These are phyloP conservation scores for Girardinus metallicus DNA, from an alignment of 2,797 vertebrate genomes.

Conservation along the genomic window DNA sequence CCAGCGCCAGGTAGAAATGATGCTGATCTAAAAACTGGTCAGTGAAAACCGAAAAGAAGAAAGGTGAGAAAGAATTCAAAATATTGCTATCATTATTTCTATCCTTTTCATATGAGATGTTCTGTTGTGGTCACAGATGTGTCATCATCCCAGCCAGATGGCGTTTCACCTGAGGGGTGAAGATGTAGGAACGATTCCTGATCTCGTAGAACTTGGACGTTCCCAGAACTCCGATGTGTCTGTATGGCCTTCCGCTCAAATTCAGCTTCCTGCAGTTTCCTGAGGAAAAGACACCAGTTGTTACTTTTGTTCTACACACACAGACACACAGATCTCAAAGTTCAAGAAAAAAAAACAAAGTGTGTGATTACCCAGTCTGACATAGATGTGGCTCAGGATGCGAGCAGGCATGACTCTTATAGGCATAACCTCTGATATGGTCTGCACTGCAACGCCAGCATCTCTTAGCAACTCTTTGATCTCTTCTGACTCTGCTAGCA, in stretches of 20 bases:
- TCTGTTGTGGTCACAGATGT: neutral
- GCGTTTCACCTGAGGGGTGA: constrained; percentile 91
- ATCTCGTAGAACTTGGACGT: constrained; percentile 97
- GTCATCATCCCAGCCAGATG: neutral
- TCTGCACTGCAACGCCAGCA: constrained; percentile 87
- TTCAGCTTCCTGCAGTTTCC: constrained; percentile 91
- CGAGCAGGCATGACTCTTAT: constrained; percentile 93
- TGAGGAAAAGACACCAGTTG: constrained; percentile 55
- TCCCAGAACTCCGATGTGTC: constrained; percentile 95
- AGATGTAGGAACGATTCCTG: constrained; percentile 91
- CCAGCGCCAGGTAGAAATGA: constrained; percentile 97
- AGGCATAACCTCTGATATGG: constrained; percentile 87
- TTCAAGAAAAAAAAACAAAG: neutral
- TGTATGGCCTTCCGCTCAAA: constrained; percentile 92
- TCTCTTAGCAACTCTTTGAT: constrained; percentile 87
- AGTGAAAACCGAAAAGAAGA: neutral
- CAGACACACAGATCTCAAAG: neutral
- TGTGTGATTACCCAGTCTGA: constrained; percentile 86
- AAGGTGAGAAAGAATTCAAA: neutral
- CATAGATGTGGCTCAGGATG: constrained; percentile 96
- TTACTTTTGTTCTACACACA: neutral
- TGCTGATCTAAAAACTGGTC: constrained; percentile 95
- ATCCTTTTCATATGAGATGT: neutral
- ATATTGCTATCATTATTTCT: neutral
- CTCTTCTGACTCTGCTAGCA: constrained; percentile 90